Conservation (phyloP, 2,113 vertebrate species). For the Platichthys flesus region DNA sequence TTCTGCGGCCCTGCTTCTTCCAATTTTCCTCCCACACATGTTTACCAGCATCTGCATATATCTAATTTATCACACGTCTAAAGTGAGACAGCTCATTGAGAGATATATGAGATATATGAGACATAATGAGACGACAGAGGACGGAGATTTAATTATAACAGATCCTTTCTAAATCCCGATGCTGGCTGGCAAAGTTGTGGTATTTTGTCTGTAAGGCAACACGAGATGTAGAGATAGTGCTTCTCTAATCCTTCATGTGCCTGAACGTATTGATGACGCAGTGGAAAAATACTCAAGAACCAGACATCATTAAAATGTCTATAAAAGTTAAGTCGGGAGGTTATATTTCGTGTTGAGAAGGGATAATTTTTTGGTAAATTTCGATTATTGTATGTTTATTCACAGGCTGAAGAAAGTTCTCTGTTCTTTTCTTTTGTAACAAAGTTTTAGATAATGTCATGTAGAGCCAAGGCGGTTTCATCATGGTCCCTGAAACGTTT, state of each 20-base stretch:
- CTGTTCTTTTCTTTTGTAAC: background rate
- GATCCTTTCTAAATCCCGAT: slow-evolving; percentile 30
- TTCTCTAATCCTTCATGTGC: no score
- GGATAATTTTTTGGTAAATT: no score
- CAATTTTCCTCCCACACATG: background rate
- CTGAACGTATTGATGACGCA: background rate
- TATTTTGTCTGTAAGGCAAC: slow-evolving; percentile 28
- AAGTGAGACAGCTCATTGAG: slow-evolving; percentile 33
- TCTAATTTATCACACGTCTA: slow-evolving; percentile 25
- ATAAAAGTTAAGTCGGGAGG: no score
- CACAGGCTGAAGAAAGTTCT: background rate
- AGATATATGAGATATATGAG: slow-evolving; percentile 11
- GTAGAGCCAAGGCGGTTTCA: background rate
- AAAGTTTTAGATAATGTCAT: background rate
- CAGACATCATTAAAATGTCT: background rate
- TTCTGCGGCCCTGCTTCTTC: background rate
- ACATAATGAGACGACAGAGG: slow-evolving; percentile 8
- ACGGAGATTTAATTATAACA: background rate
- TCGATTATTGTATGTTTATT: no score
- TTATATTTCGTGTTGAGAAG: no score
- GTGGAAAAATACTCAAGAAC: background rate
- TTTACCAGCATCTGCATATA: slow-evolving; percentile 16
- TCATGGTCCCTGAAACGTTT: background rate
- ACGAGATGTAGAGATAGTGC: background rate
- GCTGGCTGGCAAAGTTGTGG: slow-evolving; percentile 28